phyloP scores from a whole-genome alignment of 2,797 vertebrate species.

The Pseudocheirus occidentalis region DNA sequence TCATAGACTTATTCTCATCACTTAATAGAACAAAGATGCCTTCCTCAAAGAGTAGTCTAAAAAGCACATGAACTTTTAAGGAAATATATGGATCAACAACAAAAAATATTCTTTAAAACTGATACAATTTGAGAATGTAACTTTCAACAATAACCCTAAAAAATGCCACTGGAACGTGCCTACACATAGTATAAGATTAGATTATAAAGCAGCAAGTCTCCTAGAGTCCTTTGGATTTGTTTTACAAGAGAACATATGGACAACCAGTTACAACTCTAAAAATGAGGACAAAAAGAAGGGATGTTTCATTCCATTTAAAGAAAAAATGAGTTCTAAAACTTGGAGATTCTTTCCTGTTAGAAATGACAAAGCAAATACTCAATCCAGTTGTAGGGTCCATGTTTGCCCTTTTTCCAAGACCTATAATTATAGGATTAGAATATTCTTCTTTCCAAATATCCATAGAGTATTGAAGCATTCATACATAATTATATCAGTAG shows the following conservation, averaged over 20 bases:
- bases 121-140: too few relatives aligned
- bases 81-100: background rate
- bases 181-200: background rate
- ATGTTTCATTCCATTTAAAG: background rate
- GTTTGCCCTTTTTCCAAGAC: background rate
- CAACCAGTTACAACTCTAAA: background rate
- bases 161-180: background rate
- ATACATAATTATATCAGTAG: background rate
- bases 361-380: background rate
- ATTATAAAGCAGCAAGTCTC: background rate
- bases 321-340: background rate
- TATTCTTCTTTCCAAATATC: background rate
- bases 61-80: background rate
- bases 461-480: background rate
- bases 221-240: background rate
- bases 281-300: background rate
- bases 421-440: background rate
- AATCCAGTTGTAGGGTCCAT: background rate
- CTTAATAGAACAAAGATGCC: background rate
- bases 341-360: background rate
- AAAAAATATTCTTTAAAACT: too few relatives aligned
- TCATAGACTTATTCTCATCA: background rate
- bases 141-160: background rate
- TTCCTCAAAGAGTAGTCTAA: background rate
- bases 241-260: background rate